Evolutionary conservation across 2,888 invertebrate species (phyloP).

Genomic region (Orthosia cruda): DNA sequence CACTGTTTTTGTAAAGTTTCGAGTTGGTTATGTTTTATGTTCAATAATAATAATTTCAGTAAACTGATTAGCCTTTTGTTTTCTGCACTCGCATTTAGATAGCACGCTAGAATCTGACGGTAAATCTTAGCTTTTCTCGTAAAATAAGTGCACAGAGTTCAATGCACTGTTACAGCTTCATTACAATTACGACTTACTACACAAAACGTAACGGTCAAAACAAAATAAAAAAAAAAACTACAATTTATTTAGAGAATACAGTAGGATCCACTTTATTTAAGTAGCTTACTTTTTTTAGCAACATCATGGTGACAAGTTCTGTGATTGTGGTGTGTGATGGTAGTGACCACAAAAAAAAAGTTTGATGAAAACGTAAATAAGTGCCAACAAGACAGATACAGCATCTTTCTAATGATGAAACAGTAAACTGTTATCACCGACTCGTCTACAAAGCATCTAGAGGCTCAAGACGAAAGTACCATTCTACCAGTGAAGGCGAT

Average conservation of each 20-base stretch:
- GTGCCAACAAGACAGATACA: too few relatives aligned
- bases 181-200: conserved; percentile 40
- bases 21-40: too few relatives aligned
- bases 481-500: too few relatives aligned
- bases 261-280: conserved; percentile 20
- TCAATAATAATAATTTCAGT: neutral
- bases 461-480: too few relatives aligned
- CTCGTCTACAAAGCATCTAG: too few relatives aligned
- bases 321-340: neutral
- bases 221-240: conserved; percentile 28
- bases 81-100: neutral
- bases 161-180: conserved; percentile 54
- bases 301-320: neutral
- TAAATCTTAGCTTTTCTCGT: conserved; percentile 19
- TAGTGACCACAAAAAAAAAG: neutral
- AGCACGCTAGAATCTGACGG: neutral
- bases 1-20: too few relatives aligned
- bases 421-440: too few relatives aligned
- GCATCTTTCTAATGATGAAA: too few relatives aligned
- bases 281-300: neutral
- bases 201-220: conserved; percentile 47
- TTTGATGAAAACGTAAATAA: too few relatives aligned
- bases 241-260: conserved; percentile 14
- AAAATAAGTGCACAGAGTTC: conserved; percentile 46
- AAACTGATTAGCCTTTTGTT: conserved; percentile 15